A percentile compares a stretch with the other conserved stretches of the same genome.
phyloP scores from a whole-genome alignment of 1,140 invertebrate species.

The Vanessa atalanta region DNA sequence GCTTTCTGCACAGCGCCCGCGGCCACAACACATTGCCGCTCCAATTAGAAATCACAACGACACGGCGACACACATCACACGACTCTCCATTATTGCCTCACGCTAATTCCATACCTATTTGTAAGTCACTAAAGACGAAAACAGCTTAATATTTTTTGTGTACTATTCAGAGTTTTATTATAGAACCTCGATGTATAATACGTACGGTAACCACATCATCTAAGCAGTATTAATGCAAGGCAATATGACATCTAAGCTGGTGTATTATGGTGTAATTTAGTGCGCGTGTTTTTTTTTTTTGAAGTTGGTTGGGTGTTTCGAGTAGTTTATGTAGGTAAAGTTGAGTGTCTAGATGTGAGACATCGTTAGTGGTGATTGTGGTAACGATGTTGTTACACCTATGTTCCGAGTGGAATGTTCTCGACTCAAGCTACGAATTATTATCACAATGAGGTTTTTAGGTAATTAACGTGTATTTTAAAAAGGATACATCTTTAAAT shows the following conservation, averaged over 20 bases:
- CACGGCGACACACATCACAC: neutral
- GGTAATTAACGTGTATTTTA: conserved; percentile 25
- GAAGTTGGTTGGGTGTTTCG: neutral
- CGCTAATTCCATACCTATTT: conserved; percentile 3
- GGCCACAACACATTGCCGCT: conserved; percentile 41
- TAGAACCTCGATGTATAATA: conserved; percentile 13
- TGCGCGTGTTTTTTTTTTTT: conserved; percentile 1
- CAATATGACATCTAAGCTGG: conserved; percentile 10
- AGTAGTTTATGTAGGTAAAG: conserved; percentile 34
- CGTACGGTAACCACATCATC: neutral
- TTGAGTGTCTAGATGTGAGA: conserved; percentile 34
- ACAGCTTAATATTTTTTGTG: conserved; percentile 2
- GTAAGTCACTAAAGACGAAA: neutral
- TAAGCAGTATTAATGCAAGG: neutral
- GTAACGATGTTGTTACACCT: conserved; percentile 43
- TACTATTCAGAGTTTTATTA: conserved; percentile 21
- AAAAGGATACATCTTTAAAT: conserved; percentile 2
- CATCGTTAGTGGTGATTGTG: conserved; percentile 43
- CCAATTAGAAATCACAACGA: conserved; percentile 47
- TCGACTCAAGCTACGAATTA: conserved; percentile 30
- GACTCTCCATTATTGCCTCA: neutral
- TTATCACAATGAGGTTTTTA: conserved; percentile 34
- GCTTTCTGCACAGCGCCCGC: conserved; percentile 41
- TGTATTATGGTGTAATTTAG: conserved; percentile 3
- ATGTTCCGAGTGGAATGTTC: conserved; percentile 26